Evolutionary conservation across 2,113 vertebrate genomes (phyloP), one percentile per base, ranked within the genome.

Genomic region (Scolopax mira): DNA sequence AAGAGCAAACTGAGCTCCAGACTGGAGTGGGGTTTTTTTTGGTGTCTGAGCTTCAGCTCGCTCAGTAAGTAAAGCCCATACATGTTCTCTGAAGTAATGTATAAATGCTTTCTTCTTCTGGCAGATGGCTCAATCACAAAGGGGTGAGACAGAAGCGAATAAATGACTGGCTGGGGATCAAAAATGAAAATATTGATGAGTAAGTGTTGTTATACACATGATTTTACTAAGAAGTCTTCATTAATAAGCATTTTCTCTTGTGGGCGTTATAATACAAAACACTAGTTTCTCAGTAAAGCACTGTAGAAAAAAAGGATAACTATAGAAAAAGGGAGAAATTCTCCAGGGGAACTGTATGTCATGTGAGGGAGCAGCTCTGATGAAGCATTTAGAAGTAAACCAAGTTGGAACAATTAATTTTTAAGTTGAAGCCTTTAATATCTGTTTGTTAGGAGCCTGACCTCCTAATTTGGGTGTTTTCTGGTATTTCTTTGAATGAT

Each of bases 91-190:
- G 25, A 88, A 88, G 23, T 95, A 85, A 96, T 18, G 19, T 70
- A 21, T 91, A 66, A 66, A 90, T 89, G 66, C 37, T 90, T 42
- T 87, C 44, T 90, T 89, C 79, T 95, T 83, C 89, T 95, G 89
- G 64, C 97, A 99, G 99, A 71, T 99, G 99, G 99, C 99, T 99
- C 85, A 99, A 98, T 98, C 99, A 99, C 98, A 99, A 99, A 98
- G 99, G 99, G 31, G 99, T 99, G 79, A 98, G 99, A 72, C 99
- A 99, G 98, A 99, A 99, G 97, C 97, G 98, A 87, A 99, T 99
- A 84, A 99, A 99, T 1, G 98, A 99, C 94, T 99, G 99, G 99
- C 98, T 99, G 78, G 99, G 99, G 82, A 98, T 99, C 94, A 99
- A 98, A 96, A 99, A 98, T 33, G 99, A 99, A 96, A 99, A 98